phyloP scores from a whole-genome alignment of 2,113 vertebrate genomes.

The Cettia cetti region DNA sequence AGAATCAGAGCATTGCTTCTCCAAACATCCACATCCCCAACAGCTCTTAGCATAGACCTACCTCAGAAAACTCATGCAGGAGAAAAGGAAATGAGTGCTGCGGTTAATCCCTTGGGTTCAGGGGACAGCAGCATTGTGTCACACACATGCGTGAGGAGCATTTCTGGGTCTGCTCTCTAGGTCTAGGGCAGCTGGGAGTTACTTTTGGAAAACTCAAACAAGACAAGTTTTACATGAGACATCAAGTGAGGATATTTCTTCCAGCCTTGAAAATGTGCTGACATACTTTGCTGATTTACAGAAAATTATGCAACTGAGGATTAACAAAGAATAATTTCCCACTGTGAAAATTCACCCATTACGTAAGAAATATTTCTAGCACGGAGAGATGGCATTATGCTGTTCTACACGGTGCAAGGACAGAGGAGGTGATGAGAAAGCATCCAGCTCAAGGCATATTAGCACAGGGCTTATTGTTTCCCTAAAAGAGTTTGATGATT shows the following conservation, averaged over 20 bases:
- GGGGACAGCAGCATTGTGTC: background rate
- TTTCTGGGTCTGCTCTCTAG: background rate
- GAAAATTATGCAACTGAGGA: background rate
- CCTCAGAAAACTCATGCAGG: background rate
- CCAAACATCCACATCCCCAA: background rate
- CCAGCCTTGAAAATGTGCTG: background rate
- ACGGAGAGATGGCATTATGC: background rate
- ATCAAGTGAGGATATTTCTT: background rate
- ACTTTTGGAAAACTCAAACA: background rate
- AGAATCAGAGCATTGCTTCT: background rate
- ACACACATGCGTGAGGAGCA: background rate
- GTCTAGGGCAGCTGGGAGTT: background rate
- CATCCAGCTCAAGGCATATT: background rate
- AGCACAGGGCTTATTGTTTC: background rate
- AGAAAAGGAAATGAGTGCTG: background rate
- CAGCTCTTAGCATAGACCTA: background rate
- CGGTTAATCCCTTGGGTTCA: background rate
- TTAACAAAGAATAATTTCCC: background rate
- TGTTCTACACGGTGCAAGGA: background rate
- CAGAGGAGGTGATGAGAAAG: background rate
- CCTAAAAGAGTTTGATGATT: background rate
- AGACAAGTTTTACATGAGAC: background rate
- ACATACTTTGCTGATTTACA: background rate
- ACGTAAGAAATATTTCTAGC: background rate
- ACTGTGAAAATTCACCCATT: background rate